These are phyloP conservation scores for Pemphigus obesinymphae DNA, from an alignment of 1,140 invertebrate species.

Conservation along the genomic window DNA sequence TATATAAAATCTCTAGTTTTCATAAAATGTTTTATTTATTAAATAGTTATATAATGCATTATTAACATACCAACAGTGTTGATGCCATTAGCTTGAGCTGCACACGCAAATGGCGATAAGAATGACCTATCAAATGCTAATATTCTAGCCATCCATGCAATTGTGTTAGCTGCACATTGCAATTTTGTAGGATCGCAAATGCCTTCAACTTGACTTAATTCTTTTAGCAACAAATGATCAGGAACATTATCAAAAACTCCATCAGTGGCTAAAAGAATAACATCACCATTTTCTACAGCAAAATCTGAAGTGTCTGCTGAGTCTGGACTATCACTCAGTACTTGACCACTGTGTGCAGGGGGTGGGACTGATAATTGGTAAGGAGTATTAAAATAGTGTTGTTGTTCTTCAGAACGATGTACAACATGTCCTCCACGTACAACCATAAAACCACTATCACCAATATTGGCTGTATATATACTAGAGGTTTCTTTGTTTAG, in stretches of 20 bases:
- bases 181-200: conserved; percentile 67
- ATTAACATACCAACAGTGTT: conserved; percentile 73
- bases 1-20: no score
- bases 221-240: conserved; percentile 76
- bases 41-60: no score
- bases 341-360: conserved; percentile 74
- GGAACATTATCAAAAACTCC: conserved; percentile 98
- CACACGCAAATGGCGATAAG: conserved; percentile 91
- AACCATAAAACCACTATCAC: conserved; percentile 95
- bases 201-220: conserved; percentile 59
- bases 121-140: conserved; percentile 90
- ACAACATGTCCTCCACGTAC: conserved; percentile 80
- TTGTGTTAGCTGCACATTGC: conserved; percentile 86
- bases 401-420: conserved; percentile 89
- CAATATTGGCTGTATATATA: conserved; percentile 93
- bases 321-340: conserved; percentile 86
- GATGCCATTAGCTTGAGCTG: conserved; percentile 87
- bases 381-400: conserved; percentile 98
- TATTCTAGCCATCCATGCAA: conserved; percentile 88
- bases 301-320: conserved; percentile 87
- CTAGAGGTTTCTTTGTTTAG: conserved; percentile 82
- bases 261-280: conserved; percentile 92
- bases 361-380: conserved; percentile 93
- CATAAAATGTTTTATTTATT: no score
- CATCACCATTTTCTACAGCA: conserved; percentile 87